Evolutionary conservation across 2,113 vertebrate genomes (phyloP), one percentile per base, ranked within the genome.

Genomic region (Atractosteus spatula): DNA sequence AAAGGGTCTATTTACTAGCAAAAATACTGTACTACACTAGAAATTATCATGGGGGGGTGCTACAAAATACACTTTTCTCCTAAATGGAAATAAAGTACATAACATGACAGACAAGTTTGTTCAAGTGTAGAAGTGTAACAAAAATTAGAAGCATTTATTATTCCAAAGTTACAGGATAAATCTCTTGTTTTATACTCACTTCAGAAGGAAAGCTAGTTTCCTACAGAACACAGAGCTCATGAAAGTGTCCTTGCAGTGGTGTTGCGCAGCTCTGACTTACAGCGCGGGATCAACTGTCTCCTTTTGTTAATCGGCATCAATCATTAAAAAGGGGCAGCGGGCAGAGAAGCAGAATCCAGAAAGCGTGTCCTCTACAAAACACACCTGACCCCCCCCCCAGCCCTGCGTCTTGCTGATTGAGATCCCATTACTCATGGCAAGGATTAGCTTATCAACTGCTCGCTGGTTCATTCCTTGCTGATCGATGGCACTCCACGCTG

Each of bases 361-460:
- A 73, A 57, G 29, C 66, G 42, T 75, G 73, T 70, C 54, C 47
- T 2, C 68, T 75, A 65, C 29, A 29, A 29, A 29, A 29, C 29
- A 29, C 29, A 10, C 10, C 47, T 10, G 47, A 5, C 47, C 47
- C 47, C 69, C 65, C 63, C 68, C 74, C 76, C 71, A 76, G 17
- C 79, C 78, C 74, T 75, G 69, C 29, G 76, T 77, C 82, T 73
- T 77, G 81, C 72, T 79, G 82, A 82, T 79, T 76, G 74, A 76
- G 75, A 71, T 76, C 71, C 71, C 8, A 51, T 75, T 69, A 77
- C 83, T 84, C 82, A 78, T 77, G 72, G 77, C 72, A 88, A 71
- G 85, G 88, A 90, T 90, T 91, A 91, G 76, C 86, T 92, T 90
- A 92, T 93, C 90, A 91, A 86, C 77, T 82, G 82, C 81, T 80